Conservation (phyloP, 2,113 vertebrate species). For the Anhinga anhinga region DNA sequence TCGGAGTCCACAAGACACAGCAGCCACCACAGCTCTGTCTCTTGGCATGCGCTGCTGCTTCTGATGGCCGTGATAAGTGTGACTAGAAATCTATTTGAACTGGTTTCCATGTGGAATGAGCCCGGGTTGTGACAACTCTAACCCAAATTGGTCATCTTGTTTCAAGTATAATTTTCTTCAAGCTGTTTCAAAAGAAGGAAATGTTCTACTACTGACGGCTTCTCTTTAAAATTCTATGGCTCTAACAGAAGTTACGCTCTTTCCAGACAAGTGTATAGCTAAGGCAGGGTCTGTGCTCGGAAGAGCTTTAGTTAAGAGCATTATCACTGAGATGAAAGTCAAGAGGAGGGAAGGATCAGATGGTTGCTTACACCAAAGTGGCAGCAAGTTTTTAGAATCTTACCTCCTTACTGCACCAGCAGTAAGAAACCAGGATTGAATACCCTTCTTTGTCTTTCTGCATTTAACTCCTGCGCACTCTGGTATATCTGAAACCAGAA, state of each 20-base stretch:
- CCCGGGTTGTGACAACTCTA: not conserved
- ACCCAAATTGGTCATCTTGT: not conserved
- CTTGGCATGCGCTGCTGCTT: not conserved
- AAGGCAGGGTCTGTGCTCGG: not conserved
- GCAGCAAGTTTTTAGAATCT: not conserved
- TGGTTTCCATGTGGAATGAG: not conserved
- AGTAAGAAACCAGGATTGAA: not conserved
- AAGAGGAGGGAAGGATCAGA: not conserved
- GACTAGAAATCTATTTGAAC: not conserved
- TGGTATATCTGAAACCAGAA: not conserved
- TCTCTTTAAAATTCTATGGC: not conserved
- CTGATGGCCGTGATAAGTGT: rapidly evolving
- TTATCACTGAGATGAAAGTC: not conserved
- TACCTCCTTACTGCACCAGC: not conserved
- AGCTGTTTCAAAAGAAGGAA: not conserved
- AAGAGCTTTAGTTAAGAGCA: not conserved
- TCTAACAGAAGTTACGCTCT: not conserved
- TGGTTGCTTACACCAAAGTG: not conserved
- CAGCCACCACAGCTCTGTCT: not conserved
- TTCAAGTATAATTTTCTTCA: not conserved
- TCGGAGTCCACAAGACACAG: not conserved
- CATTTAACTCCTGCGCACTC: not conserved
- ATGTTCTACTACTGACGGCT: not conserved
- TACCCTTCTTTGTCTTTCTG: not conserved
- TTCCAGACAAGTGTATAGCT: not conserved